phyloP scores from a whole-genome alignment of 1,140 invertebrate species.

The Drosophila navojoa region DNA sequence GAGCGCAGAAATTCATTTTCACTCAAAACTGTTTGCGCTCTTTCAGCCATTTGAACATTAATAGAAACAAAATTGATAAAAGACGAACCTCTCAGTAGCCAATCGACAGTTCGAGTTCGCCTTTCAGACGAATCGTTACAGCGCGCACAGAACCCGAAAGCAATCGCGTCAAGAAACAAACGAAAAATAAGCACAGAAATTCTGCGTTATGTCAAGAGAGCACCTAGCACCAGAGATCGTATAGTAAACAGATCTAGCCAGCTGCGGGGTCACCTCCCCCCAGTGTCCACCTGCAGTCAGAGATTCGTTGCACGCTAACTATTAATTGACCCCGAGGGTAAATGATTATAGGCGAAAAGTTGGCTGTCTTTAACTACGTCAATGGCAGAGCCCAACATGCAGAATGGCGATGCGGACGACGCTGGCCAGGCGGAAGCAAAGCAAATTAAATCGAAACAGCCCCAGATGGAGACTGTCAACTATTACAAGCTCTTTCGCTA shows the following conservation, averaged over 20 bases:
- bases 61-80: constrained; percentile 66
- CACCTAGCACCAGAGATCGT: constrained; percentile 1
- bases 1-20: constrained; percentile 30
- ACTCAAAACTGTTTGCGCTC: constrained; percentile 28
- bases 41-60: constrained; percentile 52
- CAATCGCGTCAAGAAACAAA: background rate
- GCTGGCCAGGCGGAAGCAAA: constrained; percentile 22
- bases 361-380: constrained; percentile 19
- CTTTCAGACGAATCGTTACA: constrained; percentile 54
- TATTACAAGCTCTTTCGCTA: constrained; percentile 85
- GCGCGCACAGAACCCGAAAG: constrained; percentile 1
- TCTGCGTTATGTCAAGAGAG: background rate
- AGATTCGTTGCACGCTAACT: constrained; percentile 43
- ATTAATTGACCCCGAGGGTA: constrained; percentile 75
- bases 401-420: constrained; percentile 6
- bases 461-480: constrained; percentile 40
- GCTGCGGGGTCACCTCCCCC: background rate
- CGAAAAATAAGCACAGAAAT: background rate
- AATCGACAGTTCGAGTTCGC: constrained; percentile 49
- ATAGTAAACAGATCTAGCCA: background rate
- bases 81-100: constrained; percentile 39
- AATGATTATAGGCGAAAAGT: constrained; percentile 60
- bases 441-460: constrained; percentile 47
- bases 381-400: constrained; percentile 48
- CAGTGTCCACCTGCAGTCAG: background rate